Percentiles rank a stretch among this genome's conserved stretches.
Evolutionary conservation across 2,113 vertebrate species (phyloP).

Genomic region (Ovis aries): ARS-UI_Ramb_v3.0 NC_056055.1:92809001-92809500

Average conservation of each 20-base stretch:
- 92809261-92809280: conserved; percentile 52
- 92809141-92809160: conserved; percentile 2
- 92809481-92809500: not conserved
- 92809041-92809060: conserved; percentile 20
- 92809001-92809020: conserved; percentile 14
- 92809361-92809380: conserved; percentile 62
- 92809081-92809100: not conserved
- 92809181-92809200: not conserved
- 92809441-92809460: conserved; percentile 34
- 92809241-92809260: conserved; percentile 54
- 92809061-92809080: not conserved
- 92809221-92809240: conserved; percentile 40
- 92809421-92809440: conserved; percentile 29
- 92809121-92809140: conserved; percentile 48
- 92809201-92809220: conserved; percentile 40
- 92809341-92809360: conserved; percentile 75
- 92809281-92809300: conserved; percentile 65
- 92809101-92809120: not conserved
- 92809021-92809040: not conserved
- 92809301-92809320: conserved; percentile 49
- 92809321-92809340: conserved; percentile 57
- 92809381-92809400: conserved; percentile 37
- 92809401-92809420: conserved; percentile 30
- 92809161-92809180: not conserved
- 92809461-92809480: not conserved